These are phyloP conservation scores for Cyprinus carpio DNA, from an alignment of 2,113 vertebrate species.

Conservation along the genomic window DNA sequence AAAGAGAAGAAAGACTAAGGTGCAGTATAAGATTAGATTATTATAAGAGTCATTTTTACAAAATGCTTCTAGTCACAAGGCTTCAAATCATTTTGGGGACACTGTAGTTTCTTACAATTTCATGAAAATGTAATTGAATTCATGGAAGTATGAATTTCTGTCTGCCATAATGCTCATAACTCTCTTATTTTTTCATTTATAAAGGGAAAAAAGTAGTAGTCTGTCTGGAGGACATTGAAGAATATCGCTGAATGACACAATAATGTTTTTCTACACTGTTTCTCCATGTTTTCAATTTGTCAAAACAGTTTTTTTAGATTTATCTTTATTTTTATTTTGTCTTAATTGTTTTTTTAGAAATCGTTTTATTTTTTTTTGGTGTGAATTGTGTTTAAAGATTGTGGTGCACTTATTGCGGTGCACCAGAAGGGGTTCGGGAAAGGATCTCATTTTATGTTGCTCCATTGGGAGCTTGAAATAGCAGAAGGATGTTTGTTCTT, in stretches of 20 bases:
- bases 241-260: background rate
- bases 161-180: background rate
- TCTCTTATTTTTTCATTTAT: background rate
- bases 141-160: background rate
- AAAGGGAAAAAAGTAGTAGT: slow-evolving; percentile 3
- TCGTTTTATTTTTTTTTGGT: background rate
- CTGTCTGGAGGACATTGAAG: background rate
- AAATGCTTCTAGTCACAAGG: background rate
- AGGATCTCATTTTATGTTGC: background rate
- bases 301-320: background rate
- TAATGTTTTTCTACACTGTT: background rate
- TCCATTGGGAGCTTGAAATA: background rate
- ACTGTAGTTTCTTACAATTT: background rate
- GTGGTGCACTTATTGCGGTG: background rate
- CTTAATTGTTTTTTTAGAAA: too few relatives aligned
- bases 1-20: slow-evolving; percentile 54
- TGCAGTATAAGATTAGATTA: background rate
- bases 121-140: background rate
- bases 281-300: background rate
- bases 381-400: background rate
- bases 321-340: too few relatives aligned
- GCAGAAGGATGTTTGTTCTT: background rate
- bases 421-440: background rate
- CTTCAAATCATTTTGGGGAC: background rate
- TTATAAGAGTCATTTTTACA: background rate